Percentiles rank a stretch among this genome's conserved stretches.
phyloP scores from a whole-genome alignment of 2,797 vertebrate genomes.

The Phrynocephalus guinanensis region DNA sequence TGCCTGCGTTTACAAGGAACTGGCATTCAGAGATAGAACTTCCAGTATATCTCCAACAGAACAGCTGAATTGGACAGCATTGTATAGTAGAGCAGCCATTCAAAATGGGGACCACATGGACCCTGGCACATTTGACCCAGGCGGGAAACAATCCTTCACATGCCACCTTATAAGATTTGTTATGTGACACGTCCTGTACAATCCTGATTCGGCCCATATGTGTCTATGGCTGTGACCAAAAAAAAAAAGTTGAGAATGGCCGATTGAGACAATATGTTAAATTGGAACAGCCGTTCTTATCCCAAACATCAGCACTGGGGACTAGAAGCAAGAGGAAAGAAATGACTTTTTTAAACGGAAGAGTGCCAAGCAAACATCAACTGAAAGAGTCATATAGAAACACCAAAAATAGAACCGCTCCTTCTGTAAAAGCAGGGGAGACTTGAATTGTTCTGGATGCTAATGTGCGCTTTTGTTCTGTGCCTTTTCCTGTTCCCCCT shows the following conservation, averaged over 20 bases:
- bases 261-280: not conserved
- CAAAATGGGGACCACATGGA: too few species aligned
- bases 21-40: not conserved
- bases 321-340: constrained; percentile 4
- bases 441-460: constrained; percentile 68
- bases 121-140: too few species aligned
- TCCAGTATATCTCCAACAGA: not conserved
- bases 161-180: too few species aligned
- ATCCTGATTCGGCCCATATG: too few species aligned
- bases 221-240: too few species aligned
- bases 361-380: constrained; percentile 36
- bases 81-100: not conserved
- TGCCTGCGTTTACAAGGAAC: not conserved
- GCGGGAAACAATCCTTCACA: too few species aligned
- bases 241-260: too few species aligned
- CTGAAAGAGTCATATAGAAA: constrained; percentile 64
- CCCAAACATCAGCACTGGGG: not conserved
- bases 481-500: constrained; percentile 33
- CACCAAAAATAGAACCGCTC: constrained; percentile 51
- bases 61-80: not conserved
- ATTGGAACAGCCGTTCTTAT: not conserved
- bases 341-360: constrained; percentile 42
- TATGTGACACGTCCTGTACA: too few species aligned
- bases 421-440: constrained; percentile 55
- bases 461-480: constrained; percentile 69